Percentiles rank a stretch among this genome's conserved stretches.
phyloP scores from a whole-genome alignment of 2,113 vertebrate species.

The Gavia stellata region DNA sequence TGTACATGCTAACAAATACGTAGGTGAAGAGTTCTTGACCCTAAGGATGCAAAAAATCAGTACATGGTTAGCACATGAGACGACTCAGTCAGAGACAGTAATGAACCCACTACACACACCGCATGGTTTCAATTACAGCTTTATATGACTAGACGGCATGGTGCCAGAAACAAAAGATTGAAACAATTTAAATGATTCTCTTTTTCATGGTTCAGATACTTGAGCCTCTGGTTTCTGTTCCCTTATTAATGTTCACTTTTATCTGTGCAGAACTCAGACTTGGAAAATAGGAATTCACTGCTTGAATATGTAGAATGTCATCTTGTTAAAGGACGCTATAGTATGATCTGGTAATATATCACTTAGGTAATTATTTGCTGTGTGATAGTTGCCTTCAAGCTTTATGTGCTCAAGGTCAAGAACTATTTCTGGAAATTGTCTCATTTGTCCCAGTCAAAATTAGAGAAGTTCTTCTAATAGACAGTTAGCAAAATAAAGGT shows the following conservation, averaged over 20 bases:
- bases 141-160: conserved; percentile 65
- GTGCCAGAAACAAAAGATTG: conserved; percentile 64
- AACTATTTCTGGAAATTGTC: conserved; percentile 32
- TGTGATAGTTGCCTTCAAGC: not conserved
- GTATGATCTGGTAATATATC: not conserved
- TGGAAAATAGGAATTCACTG: conserved; percentile 45
- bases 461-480: conserved; percentile 28
- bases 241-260: conserved; percentile 60
- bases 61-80: conserved; percentile 49
- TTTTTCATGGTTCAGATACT: conserved; percentile 60
- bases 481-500: conserved; percentile 45
- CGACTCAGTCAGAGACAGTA: conserved; percentile 37
- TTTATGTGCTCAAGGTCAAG: not conserved
- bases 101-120: conserved; percentile 59
- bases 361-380: conserved; percentile 22
- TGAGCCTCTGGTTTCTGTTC: conserved; percentile 37
- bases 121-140: conserved; percentile 72
- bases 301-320: conserved; percentile 48
- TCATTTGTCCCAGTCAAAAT: conserved; percentile 55
- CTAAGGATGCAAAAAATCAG: conserved; percentile 47
- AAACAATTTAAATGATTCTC: conserved; percentile 52
- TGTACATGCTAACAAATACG: not conserved
- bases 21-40: conserved; percentile 46
- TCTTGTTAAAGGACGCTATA: conserved; percentile 13
- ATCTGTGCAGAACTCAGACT: conserved; percentile 37